Base-by-base conservation (phyloP, 35 echinoderm and acorn worm species). In the Heliocidaris tuberculata region DNA sequence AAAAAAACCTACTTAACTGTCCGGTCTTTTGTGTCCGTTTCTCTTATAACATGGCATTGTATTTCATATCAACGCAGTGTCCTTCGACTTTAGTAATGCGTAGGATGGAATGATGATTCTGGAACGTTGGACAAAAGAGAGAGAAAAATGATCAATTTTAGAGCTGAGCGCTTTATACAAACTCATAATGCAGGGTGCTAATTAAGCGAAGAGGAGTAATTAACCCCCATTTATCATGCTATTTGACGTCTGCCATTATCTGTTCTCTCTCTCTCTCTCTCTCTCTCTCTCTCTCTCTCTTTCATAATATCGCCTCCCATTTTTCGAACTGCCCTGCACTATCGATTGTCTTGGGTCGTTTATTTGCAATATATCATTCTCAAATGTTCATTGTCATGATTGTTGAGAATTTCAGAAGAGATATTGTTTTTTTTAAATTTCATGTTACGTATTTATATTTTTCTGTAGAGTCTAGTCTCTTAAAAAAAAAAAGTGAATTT, bases 121-220 rank as follows among this genome's bases (percentile, higher is more conserved):
- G 87, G 31, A 89, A 89, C 31, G 87, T 16, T 48, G 42, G 47
- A 89, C 31, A 89, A 89, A 89, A 89, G 13, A 56, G 52, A 89
- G 13, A 56, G 52, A 78, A 78, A 78, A 78, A 19, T 78, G 65
- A 78, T 78, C 65, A 78, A 89, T 89, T 89, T 48, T 48, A 89
- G 31, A 42, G 31, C 87, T 42, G 47, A 89, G 87, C 87, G 15
- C 17, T 17, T 16, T 32, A 42, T 19, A 31, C 47, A 48, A 89
- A 89, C 47, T 42, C 47, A 48, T 32, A 42, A 89, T 89, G 87
- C 87, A 42, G 31, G 87, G 47, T 89, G 87, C 9, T 35, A 89
- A 89, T 89, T 31, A 42, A 32, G 87, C 47, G 87, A 30, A 89
- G 31, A 42, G 15, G 21, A 9, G 87, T 89, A 89, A 89, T 89